These are phyloP conservation scores for Aphelenchoides besseyi DNA, from an alignment of 1,140 invertebrate genomes.

Conservation along the genomic window DNA sequence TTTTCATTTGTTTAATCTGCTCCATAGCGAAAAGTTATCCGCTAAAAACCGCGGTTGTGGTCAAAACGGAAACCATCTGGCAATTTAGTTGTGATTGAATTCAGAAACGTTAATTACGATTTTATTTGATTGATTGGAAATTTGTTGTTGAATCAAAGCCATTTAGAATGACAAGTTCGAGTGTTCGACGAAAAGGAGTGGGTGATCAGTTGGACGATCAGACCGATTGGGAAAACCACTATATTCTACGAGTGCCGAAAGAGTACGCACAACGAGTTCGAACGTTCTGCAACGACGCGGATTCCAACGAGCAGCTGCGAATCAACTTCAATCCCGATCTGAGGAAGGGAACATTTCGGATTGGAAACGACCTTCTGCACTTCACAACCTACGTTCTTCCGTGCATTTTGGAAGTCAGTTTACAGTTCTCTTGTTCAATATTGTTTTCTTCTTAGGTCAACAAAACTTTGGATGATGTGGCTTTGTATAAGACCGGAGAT, in stretches of 20 bases:
- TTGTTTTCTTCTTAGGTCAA: constrained; percentile 39
- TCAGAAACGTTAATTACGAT: too few relatives aligned
- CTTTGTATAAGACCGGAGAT: constrained; percentile 57
- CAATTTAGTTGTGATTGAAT: too few relatives aligned
- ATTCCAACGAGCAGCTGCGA: constrained; percentile 20
- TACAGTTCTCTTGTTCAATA: constrained; percentile 15
- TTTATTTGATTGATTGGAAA: too few relatives aligned
- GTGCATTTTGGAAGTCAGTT: constrained; percentile 52
- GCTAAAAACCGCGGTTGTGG: too few relatives aligned
- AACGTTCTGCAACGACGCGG: constrained; percentile 17
- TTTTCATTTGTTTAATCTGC: neutral
- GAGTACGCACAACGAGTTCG: constrained; percentile 40
- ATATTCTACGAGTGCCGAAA: constrained; percentile 52
- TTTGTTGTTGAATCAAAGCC: too few relatives aligned
- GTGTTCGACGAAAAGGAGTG: too few relatives aligned
- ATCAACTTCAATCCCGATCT: constrained; percentile 47
- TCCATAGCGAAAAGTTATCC: too few relatives aligned
- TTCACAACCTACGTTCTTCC: constrained; percentile 57
- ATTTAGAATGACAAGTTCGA: too few relatives aligned
- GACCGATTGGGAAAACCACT: constrained; percentile 59
- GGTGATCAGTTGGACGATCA: constrained; percentile 8
- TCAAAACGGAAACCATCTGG: too few relatives aligned
- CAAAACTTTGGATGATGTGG: constrained; percentile 60
- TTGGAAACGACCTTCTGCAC: constrained; percentile 42
- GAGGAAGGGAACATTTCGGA: constrained; percentile 41